These are phyloP conservation scores for Panagrolaimus sp. DNA, from an alignment of 1,140 invertebrate species.

Conservation along the genomic window DNA sequence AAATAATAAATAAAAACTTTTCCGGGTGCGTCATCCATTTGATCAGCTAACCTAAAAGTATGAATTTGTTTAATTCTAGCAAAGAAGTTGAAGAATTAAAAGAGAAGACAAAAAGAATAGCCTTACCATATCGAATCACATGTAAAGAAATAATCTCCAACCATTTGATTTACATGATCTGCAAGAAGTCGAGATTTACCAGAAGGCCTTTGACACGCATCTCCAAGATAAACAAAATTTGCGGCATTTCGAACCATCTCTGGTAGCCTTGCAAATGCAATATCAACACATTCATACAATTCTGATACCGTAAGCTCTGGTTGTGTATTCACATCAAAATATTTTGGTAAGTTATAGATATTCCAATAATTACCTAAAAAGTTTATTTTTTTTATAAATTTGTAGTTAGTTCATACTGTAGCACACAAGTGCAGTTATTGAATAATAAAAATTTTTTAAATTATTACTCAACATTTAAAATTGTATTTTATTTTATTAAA, in stretches of 20 bases:
- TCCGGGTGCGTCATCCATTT: slow-evolving; percentile 42
- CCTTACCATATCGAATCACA: slow-evolving; percentile 53
- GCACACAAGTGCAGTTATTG: background rate
- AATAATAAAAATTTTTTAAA: background rate
- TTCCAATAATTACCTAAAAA: slow-evolving; percentile 56
- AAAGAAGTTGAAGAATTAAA: too few species aligned
- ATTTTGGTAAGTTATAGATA: slow-evolving; percentile 55
- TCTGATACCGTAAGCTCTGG: slow-evolving; percentile 42
- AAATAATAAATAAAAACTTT: slow-evolving; percentile 56
- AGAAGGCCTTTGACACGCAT: background rate
- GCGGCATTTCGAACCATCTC: slow-evolving; percentile 49
- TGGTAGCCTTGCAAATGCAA: slow-evolving; percentile 41
- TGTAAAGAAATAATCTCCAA: slow-evolving; percentile 56
- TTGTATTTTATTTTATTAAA: too few species aligned
- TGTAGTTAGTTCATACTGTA: background rate
- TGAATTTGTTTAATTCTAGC: too few species aligned
- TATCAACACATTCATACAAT: slow-evolving; percentile 53
- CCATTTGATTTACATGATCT: slow-evolving; percentile 58
- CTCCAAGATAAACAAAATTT: slow-evolving; percentile 51
- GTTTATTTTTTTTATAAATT: background rate
- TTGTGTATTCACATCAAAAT: slow-evolving; percentile 50
- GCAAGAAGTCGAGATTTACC: slow-evolving; percentile 43
- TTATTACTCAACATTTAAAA: too few species aligned
- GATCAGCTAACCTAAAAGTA: slow-evolving; percentile 42
- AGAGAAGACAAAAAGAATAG: too few species aligned